These are phyloP conservation scores for Myrmecophaga tridactyla DNA, from an alignment of 2,113 vertebrate genomes.

Conservation along the genomic window DNA sequence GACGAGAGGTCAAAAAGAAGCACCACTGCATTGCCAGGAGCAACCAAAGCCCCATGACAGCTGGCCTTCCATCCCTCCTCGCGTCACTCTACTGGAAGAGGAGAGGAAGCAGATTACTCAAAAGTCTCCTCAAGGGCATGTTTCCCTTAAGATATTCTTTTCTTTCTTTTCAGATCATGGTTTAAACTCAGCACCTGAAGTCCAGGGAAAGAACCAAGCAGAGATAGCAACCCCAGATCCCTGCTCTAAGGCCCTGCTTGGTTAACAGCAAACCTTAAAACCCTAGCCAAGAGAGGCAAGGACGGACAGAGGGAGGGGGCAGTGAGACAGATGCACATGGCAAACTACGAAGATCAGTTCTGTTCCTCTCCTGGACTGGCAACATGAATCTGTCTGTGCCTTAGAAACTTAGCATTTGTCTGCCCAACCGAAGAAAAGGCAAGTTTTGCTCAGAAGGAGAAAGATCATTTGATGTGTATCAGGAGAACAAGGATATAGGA, in stretches of 20 bases:
- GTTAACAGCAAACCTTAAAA: not conserved
- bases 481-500: not conserved
- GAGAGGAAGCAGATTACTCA: not conserved
- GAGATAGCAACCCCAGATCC: not conserved
- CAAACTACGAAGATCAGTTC: not conserved
- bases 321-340: rapidly evolving
- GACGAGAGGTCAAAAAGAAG: not conserved
- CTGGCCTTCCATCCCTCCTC: not conserved
- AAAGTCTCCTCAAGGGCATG: not conserved
- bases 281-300: not conserved
- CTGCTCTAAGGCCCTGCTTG: too few relatives aligned
- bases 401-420: not conserved
- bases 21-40: not conserved
- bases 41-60: not conserved
- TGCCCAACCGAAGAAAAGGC: not conserved
- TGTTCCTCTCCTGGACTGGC: not conserved
- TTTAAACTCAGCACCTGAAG: not conserved
- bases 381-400: too few relatives aligned
- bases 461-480: not conserved
- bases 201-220: not conserved
- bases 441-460: not conserved
- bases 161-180: not conserved
- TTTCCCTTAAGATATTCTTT: not conserved
- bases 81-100: not conserved
- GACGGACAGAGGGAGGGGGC: too few relatives aligned